Evolutionary conservation across 2,888 invertebrate genomes (phyloP).

Genomic region (Chrysina gloriosa): DNA sequence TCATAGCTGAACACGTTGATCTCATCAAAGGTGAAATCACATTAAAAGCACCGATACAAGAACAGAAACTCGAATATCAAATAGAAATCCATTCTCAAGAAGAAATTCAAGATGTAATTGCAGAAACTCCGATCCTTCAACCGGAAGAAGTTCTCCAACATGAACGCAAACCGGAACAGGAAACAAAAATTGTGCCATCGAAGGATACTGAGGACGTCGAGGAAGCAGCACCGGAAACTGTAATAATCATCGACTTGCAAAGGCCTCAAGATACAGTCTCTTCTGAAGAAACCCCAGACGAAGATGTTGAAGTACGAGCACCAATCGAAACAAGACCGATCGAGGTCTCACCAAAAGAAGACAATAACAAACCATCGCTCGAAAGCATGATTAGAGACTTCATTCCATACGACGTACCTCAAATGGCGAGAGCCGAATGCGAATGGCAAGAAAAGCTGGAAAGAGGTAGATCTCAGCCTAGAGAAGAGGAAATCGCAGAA

Average conservation of each 20-base stretch:
- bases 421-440: slow-evolving; percentile 48
- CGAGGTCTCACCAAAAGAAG: slow-evolving; percentile 26
- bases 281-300: neutral
- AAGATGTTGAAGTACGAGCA: neutral
- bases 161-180: slow-evolving; percentile 8
- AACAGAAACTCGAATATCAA: neutral
- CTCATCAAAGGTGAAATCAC: neutral
- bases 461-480: neutral
- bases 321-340: neutral
- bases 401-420: slow-evolving; percentile 46
- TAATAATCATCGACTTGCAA: neutral
- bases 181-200: neutral
- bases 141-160: neutral
- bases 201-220: neutral
- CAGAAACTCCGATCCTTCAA: neutral
- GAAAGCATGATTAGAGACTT: neutral
- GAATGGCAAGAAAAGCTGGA: slow-evolving; percentile 44
- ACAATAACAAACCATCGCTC: slow-evolving; percentile 22
- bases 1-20: neutral
- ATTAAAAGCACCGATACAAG: neutral
- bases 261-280: neutral
- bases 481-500: neutral
- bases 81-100: neutral
- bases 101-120: neutral
- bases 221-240: neutral